Percentiles rank a stretch among this genome's conserved stretches.
These are phyloP conservation scores for Rhingia campestris DNA, from an alignment of 2,888 invertebrate genomes.

Conservation along the genomic window DNA sequence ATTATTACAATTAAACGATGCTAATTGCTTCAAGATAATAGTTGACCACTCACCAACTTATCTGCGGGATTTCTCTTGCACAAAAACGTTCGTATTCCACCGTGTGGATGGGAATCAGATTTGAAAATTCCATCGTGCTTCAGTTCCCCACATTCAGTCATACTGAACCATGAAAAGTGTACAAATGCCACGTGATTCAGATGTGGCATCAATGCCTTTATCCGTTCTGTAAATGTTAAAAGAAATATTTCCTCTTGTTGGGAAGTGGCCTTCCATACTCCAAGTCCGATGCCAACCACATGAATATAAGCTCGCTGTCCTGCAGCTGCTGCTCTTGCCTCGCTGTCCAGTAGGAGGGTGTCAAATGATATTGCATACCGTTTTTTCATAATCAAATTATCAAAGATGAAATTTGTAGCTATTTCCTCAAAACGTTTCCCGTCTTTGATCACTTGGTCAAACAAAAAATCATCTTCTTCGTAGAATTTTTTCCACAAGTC, in stretches of 20 bases:
- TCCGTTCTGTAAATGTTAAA: constrained; percentile 86
- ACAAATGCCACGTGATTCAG: constrained; percentile 85
- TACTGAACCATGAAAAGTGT: constrained; percentile 86
- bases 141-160: constrained; percentile 83
- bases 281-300: constrained; percentile 87
- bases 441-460: constrained; percentile 76
- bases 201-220: constrained; percentile 83
- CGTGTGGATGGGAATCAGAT: constrained; percentile 77
- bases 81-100: constrained; percentile 84
- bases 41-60: constrained; percentile 79
- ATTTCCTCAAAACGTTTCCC: constrained; percentile 77
- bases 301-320: constrained; percentile 86
- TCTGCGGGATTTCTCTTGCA: constrained; percentile 85
- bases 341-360: constrained; percentile 86
- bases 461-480: constrained; percentile 77
- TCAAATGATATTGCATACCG: constrained; percentile 85
- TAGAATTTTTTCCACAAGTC: constrained; percentile 78
- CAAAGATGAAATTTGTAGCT: constrained; percentile 79
- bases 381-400: constrained; percentile 80
- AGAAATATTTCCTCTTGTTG: constrained; percentile 87
- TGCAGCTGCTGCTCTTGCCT: constrained; percentile 84
- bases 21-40: too few relatives aligned
- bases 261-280: constrained; percentile 86
- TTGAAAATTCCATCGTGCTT: constrained; percentile 82
- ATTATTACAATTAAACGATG: too few relatives aligned